These are phyloP conservation scores for Oligia latruncula DNA, from an alignment of 2,888 invertebrate species.

Conservation along the genomic window DNA sequence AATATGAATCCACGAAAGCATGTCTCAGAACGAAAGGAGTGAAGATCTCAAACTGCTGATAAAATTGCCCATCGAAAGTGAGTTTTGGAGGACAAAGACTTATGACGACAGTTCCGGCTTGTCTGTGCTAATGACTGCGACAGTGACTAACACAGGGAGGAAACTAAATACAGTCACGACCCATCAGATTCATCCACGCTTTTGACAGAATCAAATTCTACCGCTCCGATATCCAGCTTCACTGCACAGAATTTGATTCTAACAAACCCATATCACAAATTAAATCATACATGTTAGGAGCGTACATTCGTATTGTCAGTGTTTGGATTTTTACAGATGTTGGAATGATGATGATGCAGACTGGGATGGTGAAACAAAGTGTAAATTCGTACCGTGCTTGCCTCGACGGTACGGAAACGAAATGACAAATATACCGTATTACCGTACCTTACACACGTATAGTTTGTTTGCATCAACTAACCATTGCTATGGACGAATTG, in stretches of 20 bases:
- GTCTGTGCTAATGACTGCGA: slow-evolving; percentile 86
- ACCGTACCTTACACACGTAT: slow-evolving; percentile 87
- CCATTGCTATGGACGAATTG: slow-evolving; percentile 83
- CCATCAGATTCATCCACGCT: slow-evolving; percentile 81
- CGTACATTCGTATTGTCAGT: slow-evolving; percentile 88
- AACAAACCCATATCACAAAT: slow-evolving; percentile 73
- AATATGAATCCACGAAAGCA: slow-evolving; percentile 88
- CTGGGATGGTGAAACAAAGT: slow-evolving; percentile 98
- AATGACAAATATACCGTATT: slow-evolving; percentile 82
- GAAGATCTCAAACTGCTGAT: slow-evolving; percentile 82
- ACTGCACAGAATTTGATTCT: slow-evolving; percentile 74
- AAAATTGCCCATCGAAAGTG: slow-evolving; percentile 80
- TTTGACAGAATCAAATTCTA: slow-evolving; percentile 80
- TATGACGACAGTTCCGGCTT: slow-evolving; percentile 87
- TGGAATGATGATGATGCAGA: slow-evolving; percentile 99
- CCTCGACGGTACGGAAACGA: slow-evolving; percentile 94
- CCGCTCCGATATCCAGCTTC: slow-evolving; percentile 53
- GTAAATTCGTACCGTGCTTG: slow-evolving; percentile 93
- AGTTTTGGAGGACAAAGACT: slow-evolving; percentile 86
- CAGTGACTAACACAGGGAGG: slow-evolving; percentile 84
- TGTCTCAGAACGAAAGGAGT: slow-evolving; percentile 88
- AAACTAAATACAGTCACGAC: slow-evolving; percentile 81
- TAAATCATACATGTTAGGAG: slow-evolving; percentile 75
- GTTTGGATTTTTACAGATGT: slow-evolving; percentile 96
- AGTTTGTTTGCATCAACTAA: slow-evolving; percentile 89